A percentile compares a stretch with the other conserved stretches of the same genome.
Evolutionary conservation across 2,113 vertebrate genomes (phyloP).

Genomic region (Mesoclemmys tuberculata): DNA sequence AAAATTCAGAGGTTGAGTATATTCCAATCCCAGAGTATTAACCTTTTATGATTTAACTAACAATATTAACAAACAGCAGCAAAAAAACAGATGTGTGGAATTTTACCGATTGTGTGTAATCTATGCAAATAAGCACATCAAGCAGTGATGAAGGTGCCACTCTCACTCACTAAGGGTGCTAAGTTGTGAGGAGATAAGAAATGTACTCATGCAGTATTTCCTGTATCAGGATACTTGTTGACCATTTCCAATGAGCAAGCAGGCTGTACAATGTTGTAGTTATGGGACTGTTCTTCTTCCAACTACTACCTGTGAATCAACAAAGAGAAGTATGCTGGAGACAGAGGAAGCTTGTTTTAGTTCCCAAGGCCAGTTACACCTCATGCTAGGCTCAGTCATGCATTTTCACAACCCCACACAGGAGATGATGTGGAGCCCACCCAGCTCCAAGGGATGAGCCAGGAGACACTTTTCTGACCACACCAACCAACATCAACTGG

Average conservation of each 20-base stretch:
- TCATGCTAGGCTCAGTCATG: neutral
- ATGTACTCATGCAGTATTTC: neutral
- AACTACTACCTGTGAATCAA: neutral
- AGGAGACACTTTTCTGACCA: neutral
- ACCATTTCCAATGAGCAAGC: neutral
- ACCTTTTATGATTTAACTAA: slow-evolving; percentile 28
- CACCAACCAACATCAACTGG: neutral
- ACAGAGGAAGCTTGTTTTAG: neutral
- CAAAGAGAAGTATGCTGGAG: neutral
- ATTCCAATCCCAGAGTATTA: slow-evolving; percentile 48
- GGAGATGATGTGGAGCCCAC: neutral
- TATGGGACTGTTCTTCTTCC: neutral
- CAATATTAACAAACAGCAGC: slow-evolving; percentile 26
- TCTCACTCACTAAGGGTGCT: neutral
- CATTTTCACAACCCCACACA: neutral
- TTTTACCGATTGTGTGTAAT: neutral
- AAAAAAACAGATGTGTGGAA: neutral
- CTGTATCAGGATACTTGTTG: neutral
- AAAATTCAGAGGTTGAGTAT: slow-evolving; percentile 40
- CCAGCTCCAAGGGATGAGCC: neutral
- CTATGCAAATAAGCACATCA: neutral
- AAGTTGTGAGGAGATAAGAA: neutral
- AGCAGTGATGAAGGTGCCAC: neutral
- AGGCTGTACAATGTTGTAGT: neutral
- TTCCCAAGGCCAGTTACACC: neutral